These are phyloP conservation scores for Synergus itoensis DNA, from an alignment of 2,888 invertebrate genomes.

Conservation along the genomic window DNA sequence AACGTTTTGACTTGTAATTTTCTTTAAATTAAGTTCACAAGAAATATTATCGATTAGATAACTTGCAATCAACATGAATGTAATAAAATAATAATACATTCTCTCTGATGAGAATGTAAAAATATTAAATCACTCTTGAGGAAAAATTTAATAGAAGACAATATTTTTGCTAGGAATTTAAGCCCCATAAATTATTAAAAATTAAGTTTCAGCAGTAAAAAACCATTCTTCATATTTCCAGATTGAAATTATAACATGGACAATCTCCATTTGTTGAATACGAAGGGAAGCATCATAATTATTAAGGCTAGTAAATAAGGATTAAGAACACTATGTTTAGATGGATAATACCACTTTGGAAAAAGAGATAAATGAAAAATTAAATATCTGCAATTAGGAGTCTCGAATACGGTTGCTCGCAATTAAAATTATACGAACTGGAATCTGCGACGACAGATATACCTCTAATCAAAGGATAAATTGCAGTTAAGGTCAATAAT, in stretches of 20 bases:
- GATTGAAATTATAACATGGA: neutral
- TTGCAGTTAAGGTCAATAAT: conserved; percentile 38
- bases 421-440: conserved; percentile 19
- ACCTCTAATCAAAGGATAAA: conserved; percentile 25
- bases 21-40: too few relatives aligned
- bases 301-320: conserved; percentile 10
- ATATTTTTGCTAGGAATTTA: neutral
- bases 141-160: neutral
- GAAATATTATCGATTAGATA: neutral
- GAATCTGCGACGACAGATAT: conserved; percentile 27
- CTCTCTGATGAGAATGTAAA: too few relatives aligned
- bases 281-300: neutral
- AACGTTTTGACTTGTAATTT: neutral
- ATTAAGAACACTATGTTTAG: neutral
- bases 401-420: neutral
- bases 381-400: neutral
- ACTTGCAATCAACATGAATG: neutral
- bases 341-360: conserved; percentile 9
- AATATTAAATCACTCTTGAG: neutral
- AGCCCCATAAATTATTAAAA: neutral
- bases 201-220: neutral
- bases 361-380: neutral
- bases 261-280: neutral
- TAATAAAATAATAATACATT: too few relatives aligned
- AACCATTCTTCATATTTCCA: neutral